Evolutionary conservation across 2,888 invertebrate genomes (phyloP), one percentile per base, ranked within the genome.

Genomic region (Perithous albicinctus): DNA sequence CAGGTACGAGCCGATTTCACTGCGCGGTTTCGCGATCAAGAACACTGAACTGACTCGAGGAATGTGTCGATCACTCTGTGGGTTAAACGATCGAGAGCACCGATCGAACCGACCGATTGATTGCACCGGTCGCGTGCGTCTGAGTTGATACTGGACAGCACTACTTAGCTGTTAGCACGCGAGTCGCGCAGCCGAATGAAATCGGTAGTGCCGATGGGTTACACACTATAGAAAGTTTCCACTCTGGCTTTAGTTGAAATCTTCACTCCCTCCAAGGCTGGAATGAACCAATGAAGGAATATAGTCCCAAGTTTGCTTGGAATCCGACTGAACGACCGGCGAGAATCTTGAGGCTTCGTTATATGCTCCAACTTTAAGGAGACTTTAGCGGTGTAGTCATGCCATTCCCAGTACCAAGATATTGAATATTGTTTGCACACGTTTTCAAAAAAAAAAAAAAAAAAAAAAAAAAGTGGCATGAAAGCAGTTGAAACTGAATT

Each of bases 61-160:
- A 73, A 63, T 63, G 8, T 48, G 18, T 48, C 15, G 51, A 63
- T 51, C 63, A 51, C 38, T n/a, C n/a, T 26, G 20, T 41, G 18
- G 10, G 54, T 56, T 2, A 41, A 6, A 26, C 35, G 63, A 63
- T 74, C 63, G 26, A 38, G 29, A 38, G 29, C 15, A 38, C 26
- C 26, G 64, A 51, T 74, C 74, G 48, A 29, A 29, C n/a, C n/a
- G n/a, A 51, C 48, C 63, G 38, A 70, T 41, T 56, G 54, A 2
- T 6, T 38, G 69, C n/a, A 38, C 18, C 51, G 69, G 12, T 54
- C 69, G 35, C 54, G 23, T 10, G 69, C 54, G 54, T 69, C 54
- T 20, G 35, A 35, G 15, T 5, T 7, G n/a, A 15, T 23, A 69
- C 15, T 51, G 23, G 20, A 23, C 38, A 15, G 15, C 51, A 38